Percentiles rank a stretch among this genome's conserved stretches.
Evolutionary conservation across 2,797 vertebrate genomes (phyloP).

Genomic region (Florisuga fusca): DNA sequence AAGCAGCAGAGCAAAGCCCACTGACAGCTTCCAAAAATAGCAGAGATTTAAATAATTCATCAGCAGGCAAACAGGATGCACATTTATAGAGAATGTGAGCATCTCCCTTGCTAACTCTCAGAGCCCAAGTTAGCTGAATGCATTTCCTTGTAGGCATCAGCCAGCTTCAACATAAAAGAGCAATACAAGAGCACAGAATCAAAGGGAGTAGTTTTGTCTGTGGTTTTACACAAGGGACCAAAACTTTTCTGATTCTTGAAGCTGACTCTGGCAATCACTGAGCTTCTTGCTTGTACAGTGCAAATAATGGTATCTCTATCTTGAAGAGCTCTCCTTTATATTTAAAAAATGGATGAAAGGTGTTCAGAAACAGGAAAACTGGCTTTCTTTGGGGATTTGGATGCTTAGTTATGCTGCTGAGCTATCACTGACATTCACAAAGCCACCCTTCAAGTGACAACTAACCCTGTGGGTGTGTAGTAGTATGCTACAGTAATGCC

Average conservation of each 20-base stretch:
- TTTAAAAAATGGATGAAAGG: background rate
- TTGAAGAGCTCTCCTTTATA: background rate
- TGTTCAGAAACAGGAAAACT: background rate
- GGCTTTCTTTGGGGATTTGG: background rate
- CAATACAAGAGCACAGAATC: slow-evolving; percentile 24
- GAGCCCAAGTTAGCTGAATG: slow-evolving; percentile 12
- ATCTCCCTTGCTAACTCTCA: slow-evolving; percentile 22
- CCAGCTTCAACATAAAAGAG: slow-evolving; percentile 40
- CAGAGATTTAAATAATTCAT: slow-evolving; percentile 56
- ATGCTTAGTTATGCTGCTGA: background rate
- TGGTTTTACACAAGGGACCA: background rate
- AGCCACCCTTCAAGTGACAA: background rate
- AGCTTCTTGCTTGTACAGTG: background rate
- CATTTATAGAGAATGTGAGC: slow-evolving; percentile 12
- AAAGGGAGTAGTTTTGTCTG: slow-evolving; percentile 39
- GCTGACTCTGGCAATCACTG: background rate
- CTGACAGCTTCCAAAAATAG: slow-evolving; percentile 57
- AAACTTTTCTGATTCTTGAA: slow-evolving; percentile 27
- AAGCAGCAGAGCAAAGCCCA: slow-evolving; percentile 14
- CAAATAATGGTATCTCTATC: background rate
- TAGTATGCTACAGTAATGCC: background rate
- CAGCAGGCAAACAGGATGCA: background rate
- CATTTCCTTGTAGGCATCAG: slow-evolving; percentile 39
- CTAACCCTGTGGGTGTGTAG: background rate
- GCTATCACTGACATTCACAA: background rate